Base-by-base conservation (phyloP, 2,888 invertebrate species). In the Tanypteryx hageni region DNA sequence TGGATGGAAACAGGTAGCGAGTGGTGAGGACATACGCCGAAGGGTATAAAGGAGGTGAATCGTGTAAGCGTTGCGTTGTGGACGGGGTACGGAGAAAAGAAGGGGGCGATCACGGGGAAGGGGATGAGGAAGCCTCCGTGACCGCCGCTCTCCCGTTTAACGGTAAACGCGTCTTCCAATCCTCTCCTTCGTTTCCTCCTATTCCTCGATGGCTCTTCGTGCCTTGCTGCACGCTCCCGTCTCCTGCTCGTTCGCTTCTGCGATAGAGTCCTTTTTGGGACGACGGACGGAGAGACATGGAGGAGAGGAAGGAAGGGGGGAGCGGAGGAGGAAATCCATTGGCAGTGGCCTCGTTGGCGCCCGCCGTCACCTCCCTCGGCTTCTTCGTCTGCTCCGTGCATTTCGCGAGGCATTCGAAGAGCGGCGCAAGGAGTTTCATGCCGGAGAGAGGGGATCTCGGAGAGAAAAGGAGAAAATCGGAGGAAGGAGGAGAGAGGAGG, bases 261-360 rank as follows among this genome's bases (percentile, higher is more conserved):
- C 44, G 16, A 18, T 10, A 56, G 57, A 31, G n/a, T n/a, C 56
- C 56, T 16, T 44, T 83, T 57, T 13, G 84, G 57, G 58, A 9
- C 18, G 1, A 58, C 3, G 59, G 59, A 59, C 18, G 86, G 27
- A 18, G 61, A 31, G 27, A 64, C n/a, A 56, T 1, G 81, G 81
- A 27, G 22, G 11, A 18, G 22, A 22, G 81, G 22, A 9, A 5
- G 22, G 1, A 31, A 22, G 27, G 3, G 81, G 31, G 27, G 7
- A 22, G 81, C 8, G 22, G 81, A 58, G 58, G 58, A 58, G 85
- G 85, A 18, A 61, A 18, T 16, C 61, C 86, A 27, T 57, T 58
- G 85, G 14, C 86, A 61, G 86, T 86, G 86, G 86, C 86, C 86
- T 86, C 86, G 61, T 61, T 86, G 76, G 13, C 76, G 13, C 27